Base-by-base conservation (phyloP, 2,113 vertebrate genomes). In the Notothenia rossii region DNA sequence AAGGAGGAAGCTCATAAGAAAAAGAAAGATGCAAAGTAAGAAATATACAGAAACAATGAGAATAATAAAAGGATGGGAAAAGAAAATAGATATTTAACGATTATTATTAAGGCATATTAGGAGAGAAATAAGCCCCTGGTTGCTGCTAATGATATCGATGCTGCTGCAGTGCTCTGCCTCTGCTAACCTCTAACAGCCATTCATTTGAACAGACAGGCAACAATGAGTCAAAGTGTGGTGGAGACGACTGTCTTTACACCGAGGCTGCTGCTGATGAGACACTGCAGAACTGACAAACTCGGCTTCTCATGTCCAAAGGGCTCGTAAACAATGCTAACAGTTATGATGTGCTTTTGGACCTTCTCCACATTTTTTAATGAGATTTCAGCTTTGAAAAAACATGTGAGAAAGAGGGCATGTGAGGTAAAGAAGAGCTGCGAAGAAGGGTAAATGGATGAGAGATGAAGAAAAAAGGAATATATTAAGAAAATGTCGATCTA, bases 141-240 rank as follows among this genome's bases (percentile, higher is more conserved):
- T 82, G 64, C 74, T 43, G 75, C 50, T 73, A 60, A 69, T 70
- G 63, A 73, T 88, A 90, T 90, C 77, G 86, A 92, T 76, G 87
- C 17, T 20, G 48, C 79, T 88, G 89, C 86, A 78, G 84, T 63
- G 69, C 49, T 79, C 40, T 79, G 72, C 72, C 67, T 64, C 72
- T 74, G 65, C 69, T 78, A 25, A 48, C 77, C 46, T 84, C 64
- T 68, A 13, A 53, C 83, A 80, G 72, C 62, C 55, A 65, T 83
- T 86, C 55, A 20, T 80, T 84, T 77, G 36, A 54, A 54, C 29
- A 77, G 68, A 78, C 68, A 82, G 63, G 51, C 65, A 61, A 46
- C 65, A 33, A 58, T 49, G 72, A 88, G 33, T 80, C 69, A 87
- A 82, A 76, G 78, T 78, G 63, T 75, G 53, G 10, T 58, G 54